phyloP scores from a whole-genome alignment of 35 echinoderm and acorn worm species.

The Anneissia japonica region DNA sequence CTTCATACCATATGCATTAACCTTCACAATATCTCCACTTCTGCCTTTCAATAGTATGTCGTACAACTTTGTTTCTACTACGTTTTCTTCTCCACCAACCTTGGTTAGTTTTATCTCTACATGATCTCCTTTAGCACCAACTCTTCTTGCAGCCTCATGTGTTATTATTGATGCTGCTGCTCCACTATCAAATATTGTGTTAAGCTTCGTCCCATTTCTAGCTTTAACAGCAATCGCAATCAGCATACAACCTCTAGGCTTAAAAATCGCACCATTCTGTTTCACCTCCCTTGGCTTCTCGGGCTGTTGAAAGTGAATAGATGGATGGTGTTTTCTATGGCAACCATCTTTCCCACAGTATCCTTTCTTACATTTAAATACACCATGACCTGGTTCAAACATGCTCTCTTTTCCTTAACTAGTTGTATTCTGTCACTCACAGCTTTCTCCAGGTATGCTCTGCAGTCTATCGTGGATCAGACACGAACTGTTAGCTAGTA shows the following conservation, averaged over 20 bases:
- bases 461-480: not conserved
- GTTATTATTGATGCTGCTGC: not conserved
- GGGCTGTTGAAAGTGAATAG: not conserved
- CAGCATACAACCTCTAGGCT: not conserved
- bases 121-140: not conserved
- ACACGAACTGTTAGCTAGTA: not conserved
- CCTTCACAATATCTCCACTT: not conserved
- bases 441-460: not conserved
- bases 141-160: not conserved
- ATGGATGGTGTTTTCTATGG: not conserved
- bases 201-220: not conserved
- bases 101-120: not conserved
- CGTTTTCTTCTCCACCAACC: conserved; percentile 2
- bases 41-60: not conserved
- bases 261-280: not conserved
- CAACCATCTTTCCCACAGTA: not conserved
- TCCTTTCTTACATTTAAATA: not conserved
- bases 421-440: not conserved
- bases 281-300: too few relatives aligned
- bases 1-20: conserved; percentile 5
- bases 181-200: conserved; percentile 1
- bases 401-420: not conserved
- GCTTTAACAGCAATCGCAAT: not conserved
- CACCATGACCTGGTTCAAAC: conserved; percentile 1
- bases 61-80: conserved; percentile 9